Evolutionary conservation across 2,797 vertebrate genomes (phyloP).

Genomic region (Australoheros facetus): DNA sequence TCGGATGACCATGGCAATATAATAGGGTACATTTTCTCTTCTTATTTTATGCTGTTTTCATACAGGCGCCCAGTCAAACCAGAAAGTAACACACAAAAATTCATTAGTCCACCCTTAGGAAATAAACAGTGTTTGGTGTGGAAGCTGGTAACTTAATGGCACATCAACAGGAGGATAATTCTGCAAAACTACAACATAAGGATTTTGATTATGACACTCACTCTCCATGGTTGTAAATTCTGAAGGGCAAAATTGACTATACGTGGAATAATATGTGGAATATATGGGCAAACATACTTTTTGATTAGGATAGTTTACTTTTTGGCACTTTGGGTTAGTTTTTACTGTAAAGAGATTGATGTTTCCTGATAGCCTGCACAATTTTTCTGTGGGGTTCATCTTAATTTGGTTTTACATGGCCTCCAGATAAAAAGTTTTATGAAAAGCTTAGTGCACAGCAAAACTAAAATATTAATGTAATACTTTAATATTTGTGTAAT

Average conservation of each 20-base stretch:
- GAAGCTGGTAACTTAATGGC: neutral
- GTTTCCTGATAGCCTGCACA: neutral
- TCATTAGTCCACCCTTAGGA: neutral
- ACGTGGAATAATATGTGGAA: fast-evolving
- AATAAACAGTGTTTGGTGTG: neutral
- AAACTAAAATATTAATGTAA: too few species aligned
- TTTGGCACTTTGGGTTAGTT: neutral
- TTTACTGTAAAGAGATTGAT: neutral
- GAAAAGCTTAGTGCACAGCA: neutral
- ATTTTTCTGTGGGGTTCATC: neutral
- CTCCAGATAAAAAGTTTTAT: neutral
- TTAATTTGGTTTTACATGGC: neutral
- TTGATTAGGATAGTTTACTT: neutral
- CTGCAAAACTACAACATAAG: too few species aligned
- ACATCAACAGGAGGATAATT: neutral
- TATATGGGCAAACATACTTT: fast-evolving
- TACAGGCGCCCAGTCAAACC: neutral
- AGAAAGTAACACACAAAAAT: neutral
- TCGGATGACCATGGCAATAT: neutral
- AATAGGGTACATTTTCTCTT: neutral
- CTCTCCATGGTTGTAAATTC: neutral
- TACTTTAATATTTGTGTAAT: too few species aligned
- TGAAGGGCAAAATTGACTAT: neutral
- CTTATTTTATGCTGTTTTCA: neutral
- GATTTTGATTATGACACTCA: neutral